phyloP scores from a whole-genome alignment of 2,888 invertebrate genomes.

The Patella pellucida region DNA sequence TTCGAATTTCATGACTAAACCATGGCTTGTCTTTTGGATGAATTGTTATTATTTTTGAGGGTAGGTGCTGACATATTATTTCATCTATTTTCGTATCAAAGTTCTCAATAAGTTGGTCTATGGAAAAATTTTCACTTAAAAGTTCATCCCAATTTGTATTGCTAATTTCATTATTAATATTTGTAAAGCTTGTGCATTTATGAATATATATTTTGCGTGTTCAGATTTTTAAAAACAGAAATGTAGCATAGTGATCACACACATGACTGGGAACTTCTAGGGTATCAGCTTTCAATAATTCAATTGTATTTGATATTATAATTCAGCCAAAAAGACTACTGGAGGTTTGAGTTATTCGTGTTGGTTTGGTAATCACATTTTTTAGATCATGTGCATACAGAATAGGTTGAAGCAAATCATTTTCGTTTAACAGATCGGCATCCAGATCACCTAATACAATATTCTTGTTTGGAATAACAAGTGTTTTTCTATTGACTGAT shows the following conservation, averaged over 20 bases:
- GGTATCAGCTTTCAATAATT: not conserved
- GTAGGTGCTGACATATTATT: no score
- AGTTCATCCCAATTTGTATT: no score
- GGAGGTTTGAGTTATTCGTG: not conserved
- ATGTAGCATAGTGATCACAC: not conserved
- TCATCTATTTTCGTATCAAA: no score
- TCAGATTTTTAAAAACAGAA: not conserved
- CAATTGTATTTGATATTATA: not conserved
- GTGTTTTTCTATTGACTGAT: not conserved
- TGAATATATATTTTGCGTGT: not conserved
- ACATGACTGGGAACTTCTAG: not conserved
- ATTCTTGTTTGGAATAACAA: not conserved
- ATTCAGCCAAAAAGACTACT: not conserved
- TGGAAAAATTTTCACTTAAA: no score
- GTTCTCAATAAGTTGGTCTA: no score
- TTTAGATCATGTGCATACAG: no score
- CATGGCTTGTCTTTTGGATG: no score
- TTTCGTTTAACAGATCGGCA: not conserved
- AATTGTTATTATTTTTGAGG: no score
- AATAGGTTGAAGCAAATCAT: not conserved
- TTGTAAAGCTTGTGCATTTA: not conserved
- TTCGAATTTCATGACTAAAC: no score
- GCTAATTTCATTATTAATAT: no score
- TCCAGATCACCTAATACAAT: slow-evolving; percentile 2
- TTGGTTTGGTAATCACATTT: not conserved